Conservation (phyloP, 2,797 vertebrate genomes). For the Brachymystax lenok region DNA sequence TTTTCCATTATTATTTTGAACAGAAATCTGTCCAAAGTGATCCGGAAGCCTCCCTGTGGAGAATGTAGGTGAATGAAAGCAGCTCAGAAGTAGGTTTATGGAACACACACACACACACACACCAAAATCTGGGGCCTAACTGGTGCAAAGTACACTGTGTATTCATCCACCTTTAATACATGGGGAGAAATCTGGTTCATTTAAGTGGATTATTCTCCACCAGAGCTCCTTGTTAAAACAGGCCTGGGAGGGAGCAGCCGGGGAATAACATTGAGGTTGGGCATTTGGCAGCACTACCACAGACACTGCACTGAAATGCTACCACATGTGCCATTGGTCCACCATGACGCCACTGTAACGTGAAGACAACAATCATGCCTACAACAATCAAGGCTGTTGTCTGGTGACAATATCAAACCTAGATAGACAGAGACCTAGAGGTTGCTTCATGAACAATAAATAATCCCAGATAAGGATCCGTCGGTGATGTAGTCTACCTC, state of each 20-base stretch:
- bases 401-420: constrained; percentile 17
- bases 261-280: not conserved
- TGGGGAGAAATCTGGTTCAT: constrained; percentile 7
- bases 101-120: constrained; percentile 8
- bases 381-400: not conserved
- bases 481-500: constrained; percentile 12
- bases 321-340: not conserved
- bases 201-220: constrained; percentile 4
- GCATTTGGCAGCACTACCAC: not conserved
- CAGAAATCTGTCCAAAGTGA: not conserved
- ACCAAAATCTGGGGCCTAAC: not conserved
- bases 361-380: not conserved
- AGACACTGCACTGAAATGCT: not conserved
- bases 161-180: not conserved
- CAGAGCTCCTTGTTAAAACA: constrained; percentile 20
- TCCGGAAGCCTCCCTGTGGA: not conserved
- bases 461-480: constrained; percentile 8
- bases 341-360: not conserved
- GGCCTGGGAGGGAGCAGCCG: not conserved
- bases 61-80: constrained; percentile 20
- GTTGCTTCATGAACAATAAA: constrained; percentile 8
- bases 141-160: constrained; percentile 15
- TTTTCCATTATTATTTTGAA: not conserved
- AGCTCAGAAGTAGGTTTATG: constrained; percentile 23
- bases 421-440: constrained; percentile 10